phyloP scores from a whole-genome alignment of 2,113 vertebrate species.

The Myiagra hebetior region DNA sequence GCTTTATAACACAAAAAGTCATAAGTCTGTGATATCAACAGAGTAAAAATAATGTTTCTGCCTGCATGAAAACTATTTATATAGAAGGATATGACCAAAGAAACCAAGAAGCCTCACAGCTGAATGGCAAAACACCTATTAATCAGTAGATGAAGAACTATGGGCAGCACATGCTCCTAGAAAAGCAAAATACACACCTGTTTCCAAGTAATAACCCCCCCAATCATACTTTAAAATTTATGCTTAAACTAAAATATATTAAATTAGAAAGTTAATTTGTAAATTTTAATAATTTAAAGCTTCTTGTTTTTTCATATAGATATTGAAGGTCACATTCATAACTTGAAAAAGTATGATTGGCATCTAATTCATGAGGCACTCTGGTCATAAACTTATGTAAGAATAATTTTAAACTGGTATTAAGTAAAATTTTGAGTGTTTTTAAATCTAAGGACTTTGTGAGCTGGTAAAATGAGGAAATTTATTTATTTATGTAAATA shows the following conservation, averaged over 20 bases:
- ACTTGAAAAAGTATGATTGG: neutral
- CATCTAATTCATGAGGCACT: neutral
- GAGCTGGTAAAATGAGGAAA: neutral
- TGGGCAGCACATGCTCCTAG: fast-evolving
- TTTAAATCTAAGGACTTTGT: neutral
- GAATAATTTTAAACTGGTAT: neutral
- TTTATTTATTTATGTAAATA: neutral
- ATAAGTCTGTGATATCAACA: neutral
- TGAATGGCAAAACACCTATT: neutral
- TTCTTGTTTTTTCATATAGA: neutral
- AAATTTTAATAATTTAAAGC: neutral
- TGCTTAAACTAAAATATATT: neutral
- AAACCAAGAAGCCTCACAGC: neutral
- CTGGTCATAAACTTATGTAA: neutral
- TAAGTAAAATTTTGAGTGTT: neutral
- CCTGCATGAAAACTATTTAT: neutral
- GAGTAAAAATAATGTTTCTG: neutral
- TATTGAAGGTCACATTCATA: neutral
- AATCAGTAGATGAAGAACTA: neutral
- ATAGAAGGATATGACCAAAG: neutral
- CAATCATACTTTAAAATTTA: neutral
- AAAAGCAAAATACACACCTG: neutral
- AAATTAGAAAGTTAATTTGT: neutral
- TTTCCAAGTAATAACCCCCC: neutral
- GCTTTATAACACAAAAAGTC: neutral